phyloP scores from a whole-genome alignment of 2,888 invertebrate species.

The Drosophila longiperda region DNA sequence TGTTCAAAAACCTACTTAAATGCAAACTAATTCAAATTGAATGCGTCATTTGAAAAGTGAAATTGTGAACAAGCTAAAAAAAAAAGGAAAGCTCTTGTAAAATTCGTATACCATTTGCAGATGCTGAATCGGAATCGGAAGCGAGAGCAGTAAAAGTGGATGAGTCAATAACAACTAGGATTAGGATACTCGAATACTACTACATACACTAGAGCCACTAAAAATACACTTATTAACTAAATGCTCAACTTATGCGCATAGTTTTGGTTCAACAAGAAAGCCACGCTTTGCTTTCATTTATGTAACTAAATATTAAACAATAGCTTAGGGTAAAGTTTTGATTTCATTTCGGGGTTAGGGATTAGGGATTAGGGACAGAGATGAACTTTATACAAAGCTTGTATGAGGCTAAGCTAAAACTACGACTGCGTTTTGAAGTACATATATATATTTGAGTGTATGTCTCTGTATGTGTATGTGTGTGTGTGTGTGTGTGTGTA shows the following conservation, averaged over 20 bases:
- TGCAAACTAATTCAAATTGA: conserved; percentile 45
- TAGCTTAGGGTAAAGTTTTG: conserved; percentile 64
- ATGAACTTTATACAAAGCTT: conserved; percentile 73
- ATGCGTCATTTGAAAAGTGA: conserved; percentile 40
- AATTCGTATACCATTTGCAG: conserved; percentile 40
- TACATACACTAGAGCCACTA: conserved; percentile 21
- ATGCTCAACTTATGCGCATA: conserved; percentile 63
- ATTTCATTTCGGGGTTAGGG: conserved; percentile 41
- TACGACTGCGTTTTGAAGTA: conserved; percentile 45
- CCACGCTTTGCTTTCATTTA: conserved; percentile 48
- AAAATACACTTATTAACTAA: conserved; percentile 54
- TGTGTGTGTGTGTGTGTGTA: neutral
- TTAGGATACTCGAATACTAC: conserved; percentile 26
- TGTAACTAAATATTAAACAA: conserved; percentile 70
- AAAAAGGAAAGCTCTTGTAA: conserved; percentile 3
- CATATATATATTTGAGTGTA: neutral
- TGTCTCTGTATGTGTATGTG: neutral
- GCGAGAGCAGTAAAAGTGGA: conserved; percentile 14
- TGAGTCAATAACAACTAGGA: conserved; percentile 46
- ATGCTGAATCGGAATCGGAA: conserved; percentile 18
- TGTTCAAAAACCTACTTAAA: conserved; percentile 51
- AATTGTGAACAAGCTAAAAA: conserved; percentile 5
- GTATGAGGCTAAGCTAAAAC: conserved; percentile 46
- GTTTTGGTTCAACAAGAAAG: conserved; percentile 77
- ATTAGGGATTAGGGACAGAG: conserved; percentile 7